phyloP scores from a whole-genome alignment of 92 coral and sea anemone species.

The Heteractis magnifica region DNA sequence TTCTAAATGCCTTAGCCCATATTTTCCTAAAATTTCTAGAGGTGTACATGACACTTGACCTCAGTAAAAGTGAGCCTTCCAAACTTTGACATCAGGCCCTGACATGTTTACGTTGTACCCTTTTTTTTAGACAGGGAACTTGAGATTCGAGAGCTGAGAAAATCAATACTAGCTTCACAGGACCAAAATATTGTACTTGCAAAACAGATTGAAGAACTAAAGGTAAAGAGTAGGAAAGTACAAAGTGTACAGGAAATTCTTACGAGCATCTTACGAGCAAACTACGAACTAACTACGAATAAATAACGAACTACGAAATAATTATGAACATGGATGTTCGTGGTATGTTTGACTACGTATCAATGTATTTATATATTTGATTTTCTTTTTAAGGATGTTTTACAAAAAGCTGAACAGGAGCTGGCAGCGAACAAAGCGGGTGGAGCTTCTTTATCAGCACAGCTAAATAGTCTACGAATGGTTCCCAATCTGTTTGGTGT shows the following conservation, averaged over 20 bases:
- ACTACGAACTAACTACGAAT: background rate
- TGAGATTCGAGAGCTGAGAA: conserved; percentile 82
- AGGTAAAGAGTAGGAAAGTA: conserved; percentile 39
- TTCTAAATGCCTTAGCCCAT: no score
- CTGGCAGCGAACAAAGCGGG: conserved; percentile 66
- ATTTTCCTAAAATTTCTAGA: no score
- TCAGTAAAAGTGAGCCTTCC: no score
- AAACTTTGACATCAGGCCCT: background rate
- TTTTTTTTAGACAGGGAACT: conserved; percentile 76
- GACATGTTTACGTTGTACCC: background rate
- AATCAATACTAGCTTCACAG: conserved; percentile 62
- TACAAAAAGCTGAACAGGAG: conserved; percentile 73
- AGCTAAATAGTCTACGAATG: conserved; percentile 80
- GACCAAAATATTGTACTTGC: conserved; percentile 66
- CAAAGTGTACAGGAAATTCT: background rate
- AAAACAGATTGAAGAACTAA: conserved; percentile 75
- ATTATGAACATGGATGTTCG: no score
- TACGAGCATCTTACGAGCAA: background rate
- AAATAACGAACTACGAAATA: background rate
- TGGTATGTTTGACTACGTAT: background rate
- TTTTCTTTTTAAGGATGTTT: conserved; percentile 46
- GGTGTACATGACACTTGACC: no score
- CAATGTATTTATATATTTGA: background rate
- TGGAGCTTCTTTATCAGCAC: conserved; percentile 82
- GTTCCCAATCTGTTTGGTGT: conserved; percentile 91